phyloP scores from a whole-genome alignment of 2,888 invertebrate species.

The Apamea monoglypha region DNA sequence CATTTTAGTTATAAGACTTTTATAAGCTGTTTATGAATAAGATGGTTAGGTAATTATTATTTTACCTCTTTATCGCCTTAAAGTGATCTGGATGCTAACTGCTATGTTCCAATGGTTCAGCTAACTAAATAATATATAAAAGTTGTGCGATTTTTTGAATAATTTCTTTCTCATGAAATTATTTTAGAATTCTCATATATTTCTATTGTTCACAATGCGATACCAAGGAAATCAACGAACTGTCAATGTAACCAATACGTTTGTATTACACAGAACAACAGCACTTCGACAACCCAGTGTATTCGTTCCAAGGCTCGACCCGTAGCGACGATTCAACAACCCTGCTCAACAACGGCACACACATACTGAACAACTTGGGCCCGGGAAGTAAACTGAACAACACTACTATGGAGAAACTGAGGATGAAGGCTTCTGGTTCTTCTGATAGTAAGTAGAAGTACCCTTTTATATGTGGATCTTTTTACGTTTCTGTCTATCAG shows the following conservation, averaged over 20 bases:
- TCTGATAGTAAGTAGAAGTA: slow-evolving; percentile 79
- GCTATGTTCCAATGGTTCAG: neutral
- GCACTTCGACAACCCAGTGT: slow-evolving; percentile 98
- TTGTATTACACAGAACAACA: slow-evolving; percentile 91
- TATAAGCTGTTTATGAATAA: neutral
- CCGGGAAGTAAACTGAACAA: slow-evolving; percentile 88
- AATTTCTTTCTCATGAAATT: neutral
- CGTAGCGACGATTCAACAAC: slow-evolving; percentile 90
- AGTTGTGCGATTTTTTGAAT: neutral
- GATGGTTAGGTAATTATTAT: neutral
- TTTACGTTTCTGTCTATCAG: neutral
- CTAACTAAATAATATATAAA: neutral
- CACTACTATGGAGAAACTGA: slow-evolving; percentile 90
- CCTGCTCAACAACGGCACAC: slow-evolving; percentile 89
- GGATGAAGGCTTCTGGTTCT: slow-evolving; percentile 88
- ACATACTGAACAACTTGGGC: slow-evolving; percentile 91
- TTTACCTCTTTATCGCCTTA: neutral
- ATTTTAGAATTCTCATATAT: neutral
- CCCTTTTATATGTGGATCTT: neutral
- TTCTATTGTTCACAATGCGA: neutral
- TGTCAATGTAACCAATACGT: neutral
- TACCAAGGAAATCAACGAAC: neutral
- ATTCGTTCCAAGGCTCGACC: slow-evolving; percentile 92
- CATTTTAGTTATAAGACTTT: neutral
- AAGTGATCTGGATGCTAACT: neutral